These are phyloP conservation scores for Phoxinus phoxinus DNA, from an alignment of 2,113 vertebrate genomes.

Conservation along the genomic window DNA sequence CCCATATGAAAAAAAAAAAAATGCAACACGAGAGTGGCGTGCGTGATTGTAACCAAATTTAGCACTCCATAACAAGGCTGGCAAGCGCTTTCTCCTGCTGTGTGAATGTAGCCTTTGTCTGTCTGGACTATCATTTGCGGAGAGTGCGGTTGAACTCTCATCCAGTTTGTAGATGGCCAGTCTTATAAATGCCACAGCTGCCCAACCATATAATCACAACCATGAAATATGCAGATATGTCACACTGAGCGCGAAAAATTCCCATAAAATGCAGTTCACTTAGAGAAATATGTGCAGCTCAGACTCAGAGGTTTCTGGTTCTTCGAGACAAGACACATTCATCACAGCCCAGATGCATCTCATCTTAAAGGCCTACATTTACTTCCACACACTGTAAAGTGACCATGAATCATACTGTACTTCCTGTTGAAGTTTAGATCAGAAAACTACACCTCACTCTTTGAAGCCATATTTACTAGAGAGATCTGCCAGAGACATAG, in stretches of 20 bases:
- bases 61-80: background rate
- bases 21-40: background rate
- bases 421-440: background rate
- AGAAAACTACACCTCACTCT: background rate
- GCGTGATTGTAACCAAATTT: background rate
- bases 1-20: background rate
- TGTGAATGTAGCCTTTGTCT: background rate
- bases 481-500: background rate
- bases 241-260: conserved; percentile 44
- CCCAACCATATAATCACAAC: conserved; percentile 34
- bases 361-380: background rate
- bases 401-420: background rate
- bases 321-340: background rate
- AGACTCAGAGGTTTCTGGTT: conserved; percentile 6
- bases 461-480: background rate
- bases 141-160: conserved; percentile 37
- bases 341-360: background rate
- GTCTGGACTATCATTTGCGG: conserved; percentile 34
- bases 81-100: background rate
- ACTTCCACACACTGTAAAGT: background rate
- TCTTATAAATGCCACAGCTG: conserved; percentile 34
- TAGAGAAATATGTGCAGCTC: conserved; percentile 33
- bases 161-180: conserved; percentile 27
- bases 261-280: conserved; percentile 19
- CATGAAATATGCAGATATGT: conserved; percentile 38